A percentile compares a stretch with the other conserved stretches of the same genome.
phyloP scores from a whole-genome alignment of 2,113 vertebrate genomes.

The Bos indicus region DNA sequence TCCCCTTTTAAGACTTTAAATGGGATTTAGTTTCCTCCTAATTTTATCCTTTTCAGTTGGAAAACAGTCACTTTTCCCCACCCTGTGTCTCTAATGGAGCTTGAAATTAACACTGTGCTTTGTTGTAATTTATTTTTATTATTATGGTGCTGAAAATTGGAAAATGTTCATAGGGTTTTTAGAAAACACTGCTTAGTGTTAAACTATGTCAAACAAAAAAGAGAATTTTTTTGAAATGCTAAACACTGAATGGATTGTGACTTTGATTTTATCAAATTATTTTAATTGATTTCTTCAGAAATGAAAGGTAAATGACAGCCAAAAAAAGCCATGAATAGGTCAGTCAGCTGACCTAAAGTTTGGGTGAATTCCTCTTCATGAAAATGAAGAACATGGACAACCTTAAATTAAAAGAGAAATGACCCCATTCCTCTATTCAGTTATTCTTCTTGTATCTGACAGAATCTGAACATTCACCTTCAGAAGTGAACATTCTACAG shows the following conservation, averaged over 20 bases:
- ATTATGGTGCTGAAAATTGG: slow-evolving; percentile 1
- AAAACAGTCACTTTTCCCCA: slow-evolving; percentile 48
- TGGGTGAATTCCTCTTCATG: background rate
- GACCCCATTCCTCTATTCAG: background rate
- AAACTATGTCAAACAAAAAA: background rate
- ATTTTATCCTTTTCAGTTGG: slow-evolving; percentile 53
- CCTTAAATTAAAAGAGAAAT: background rate
- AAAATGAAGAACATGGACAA: background rate
- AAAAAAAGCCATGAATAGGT: background rate
- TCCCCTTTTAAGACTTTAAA: slow-evolving; percentile 45
- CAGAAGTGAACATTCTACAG: background rate
- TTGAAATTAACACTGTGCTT: slow-evolving; percentile 66
- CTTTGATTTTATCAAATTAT: background rate
- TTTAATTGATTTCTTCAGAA: background rate
- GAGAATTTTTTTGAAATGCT: background rate
- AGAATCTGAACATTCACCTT: background rate
- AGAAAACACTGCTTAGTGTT: slow-evolving; percentile 27
- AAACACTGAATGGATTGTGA: background rate
- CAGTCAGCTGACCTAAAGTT: background rate
- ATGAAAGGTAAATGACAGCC: background rate
- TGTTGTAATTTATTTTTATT: slow-evolving; percentile 56
- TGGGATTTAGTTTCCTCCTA: slow-evolving; percentile 29
- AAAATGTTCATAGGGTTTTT: slow-evolving; percentile 22
- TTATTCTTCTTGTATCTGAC: background rate
- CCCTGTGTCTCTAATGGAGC: slow-evolving; percentile 65